Base-by-base conservation (phyloP, 92 coral and sea anemone species). In the Epizoanthus ramosus region DNA sequence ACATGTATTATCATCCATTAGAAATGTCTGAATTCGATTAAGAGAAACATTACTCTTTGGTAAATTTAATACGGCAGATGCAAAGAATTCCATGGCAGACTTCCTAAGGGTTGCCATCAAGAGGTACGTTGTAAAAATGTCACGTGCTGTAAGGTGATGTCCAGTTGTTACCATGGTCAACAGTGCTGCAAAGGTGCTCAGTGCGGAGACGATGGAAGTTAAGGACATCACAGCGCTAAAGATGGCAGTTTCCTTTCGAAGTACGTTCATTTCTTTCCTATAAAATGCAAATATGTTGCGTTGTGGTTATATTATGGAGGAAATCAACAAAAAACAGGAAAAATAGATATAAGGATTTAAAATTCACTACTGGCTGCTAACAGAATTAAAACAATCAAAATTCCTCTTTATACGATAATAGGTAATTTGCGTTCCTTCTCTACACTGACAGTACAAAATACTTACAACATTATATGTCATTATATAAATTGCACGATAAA, bases 11-110 rank as follows among this genome's bases (percentile, higher is more conserved):
- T 19, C 16, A 8, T 18, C 22, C n/a, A 33, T 66, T 3, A 66
- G 71, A 41, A 66, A 66, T 66, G 71, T 31, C 5, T 66, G 71
- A 12, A 66, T 66, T 13, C 71, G 41, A 5, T 66, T 66, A 33
- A 15, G 31, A 41, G 47, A 66, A 12, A 66, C 43, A 28, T 66
- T 66, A 41, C 71, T 15, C 28, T 66, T 66, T 18, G 71, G 71
- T 22, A 66, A 18, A n/a, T 66, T 66, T 9, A 66, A 43, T 19
- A 66, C 71, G 16, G 71, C 71, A 3, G 71, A 66, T 25, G 71
- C 71, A 66, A 66, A 66, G 71, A 66, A 66, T 19, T 66, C 71
- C 71, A 33, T 33, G 2, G 47, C 71, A 66, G 71, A 66, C 47
- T 66, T 66, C 45, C 71, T 66, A 2, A 66, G 47, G 9, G 71